phyloP scores from a whole-genome alignment of 2,797 vertebrate species.

The Pteropus rufus region DNA sequence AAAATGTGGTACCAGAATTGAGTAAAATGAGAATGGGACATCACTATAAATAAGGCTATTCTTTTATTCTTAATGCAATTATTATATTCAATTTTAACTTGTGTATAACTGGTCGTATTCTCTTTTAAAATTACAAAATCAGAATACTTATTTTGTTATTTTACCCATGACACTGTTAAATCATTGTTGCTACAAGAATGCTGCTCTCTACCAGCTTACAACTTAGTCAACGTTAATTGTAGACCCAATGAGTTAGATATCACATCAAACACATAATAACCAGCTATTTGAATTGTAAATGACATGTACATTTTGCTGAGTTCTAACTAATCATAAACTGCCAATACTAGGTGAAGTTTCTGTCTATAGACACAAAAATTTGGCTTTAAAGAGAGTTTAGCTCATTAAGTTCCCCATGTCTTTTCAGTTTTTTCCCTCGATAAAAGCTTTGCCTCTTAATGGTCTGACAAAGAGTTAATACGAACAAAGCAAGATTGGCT shows the following conservation, averaged over 20 bases:
- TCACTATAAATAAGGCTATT: neutral
- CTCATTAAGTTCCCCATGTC: neutral
- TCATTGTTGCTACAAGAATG: accelerated
- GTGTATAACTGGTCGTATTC: neutral
- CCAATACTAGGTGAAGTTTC: neutral
- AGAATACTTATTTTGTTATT: neutral
- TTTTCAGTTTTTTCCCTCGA: neutral
- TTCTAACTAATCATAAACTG: neutral
- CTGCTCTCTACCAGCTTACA: neutral
- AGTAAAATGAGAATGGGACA: accelerated
- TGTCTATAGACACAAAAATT: neutral
- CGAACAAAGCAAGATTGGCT: neutral
- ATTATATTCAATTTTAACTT: neutral
- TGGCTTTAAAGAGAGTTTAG: neutral
- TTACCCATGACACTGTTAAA: neutral
- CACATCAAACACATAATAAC: neutral
- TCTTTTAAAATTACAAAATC: neutral
- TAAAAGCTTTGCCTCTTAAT: neutral
- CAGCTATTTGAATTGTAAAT: neutral
- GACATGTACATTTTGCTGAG: neutral
- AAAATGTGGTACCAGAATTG: neutral
- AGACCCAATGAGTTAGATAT: neutral
- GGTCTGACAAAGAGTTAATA: neutral
- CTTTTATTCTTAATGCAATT: neutral
- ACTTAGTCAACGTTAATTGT: neutral